Base-by-base conservation (phyloP, 2,797 vertebrate genomes). In the Channa striata region DNA sequence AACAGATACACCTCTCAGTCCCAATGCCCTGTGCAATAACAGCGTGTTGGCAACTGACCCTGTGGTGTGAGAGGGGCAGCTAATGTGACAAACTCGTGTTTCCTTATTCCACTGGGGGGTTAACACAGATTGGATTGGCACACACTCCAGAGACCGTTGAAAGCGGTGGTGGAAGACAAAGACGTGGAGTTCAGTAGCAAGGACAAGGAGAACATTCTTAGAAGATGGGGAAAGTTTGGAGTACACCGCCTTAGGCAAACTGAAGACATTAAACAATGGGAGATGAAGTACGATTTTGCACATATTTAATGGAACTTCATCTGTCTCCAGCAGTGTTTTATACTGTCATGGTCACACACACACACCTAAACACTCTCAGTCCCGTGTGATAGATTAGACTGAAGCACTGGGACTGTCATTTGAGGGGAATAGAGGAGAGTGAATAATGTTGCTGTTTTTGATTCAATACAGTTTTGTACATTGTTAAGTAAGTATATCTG, bases 1-100 rank as follows among this genome's bases (percentile, higher is more conserved):
- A 56, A 82, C 76, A 78, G 75, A 78, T 56, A 30, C 49, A 71
- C 78, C 65, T 74, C 23, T 74, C 23, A 7, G 82, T 89, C 92
- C 91, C 89, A 91, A 87, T 80, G 85, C 86, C 80, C 89, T 70
- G 78, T 50, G 78, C 91, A 93, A 93, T 91, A 93, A 91, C 83
- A 82, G 36, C 70, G 9, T 74, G 82, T 78, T 87, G 84, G 80
- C 83, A 84, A 74, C 75, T 81, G 85, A 88, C 87, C 84, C 83
- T 52, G 65, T 56, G 80, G 82, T 75, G 72, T 61, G 52, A 88
- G 72, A 63, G 59, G 65, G 66, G 65, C 36, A 52, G 66, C 80
- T 72, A 87, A 86, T 81, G 80, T 67, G 79, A 74, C 76, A 82
- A 87, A 91, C 81, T 68, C 30, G 64, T 80, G 83, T 80, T 82